A percentile compares a stretch with the other conserved stretches of the same genome.
Evolutionary conservation across 1,140 invertebrate species (phyloP).

Genomic region (Aphelenchoides besseyi): DNA sequence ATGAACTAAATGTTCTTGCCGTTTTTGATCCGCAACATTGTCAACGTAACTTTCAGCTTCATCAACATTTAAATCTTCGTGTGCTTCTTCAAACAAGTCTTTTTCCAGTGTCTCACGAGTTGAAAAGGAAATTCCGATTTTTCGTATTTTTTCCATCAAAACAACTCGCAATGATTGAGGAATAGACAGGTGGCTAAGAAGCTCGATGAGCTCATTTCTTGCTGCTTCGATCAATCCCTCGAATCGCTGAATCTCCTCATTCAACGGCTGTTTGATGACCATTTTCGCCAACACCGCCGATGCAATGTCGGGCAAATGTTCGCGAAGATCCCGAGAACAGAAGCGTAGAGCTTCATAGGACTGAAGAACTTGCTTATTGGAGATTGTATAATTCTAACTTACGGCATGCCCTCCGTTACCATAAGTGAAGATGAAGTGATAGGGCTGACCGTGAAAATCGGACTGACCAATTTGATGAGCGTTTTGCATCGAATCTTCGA

Average conservation of each 20-base stretch:
- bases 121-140: neutral
- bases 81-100: conserved; percentile 7
- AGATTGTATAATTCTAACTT: neutral
- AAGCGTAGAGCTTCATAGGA: neutral
- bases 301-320: neutral
- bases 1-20: neutral
- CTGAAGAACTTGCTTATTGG: neutral
- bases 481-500: neutral
- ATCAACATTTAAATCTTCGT: neutral
- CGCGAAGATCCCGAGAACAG: neutral
- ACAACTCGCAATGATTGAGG: neutral
- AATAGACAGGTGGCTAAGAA: neutral
- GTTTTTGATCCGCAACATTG: neutral
- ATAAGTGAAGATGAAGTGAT: neutral
- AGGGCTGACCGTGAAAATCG: neutral
- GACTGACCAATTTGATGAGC: neutral
- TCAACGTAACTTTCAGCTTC: neutral
- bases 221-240: conserved; percentile 4
- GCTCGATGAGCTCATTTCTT: neutral
- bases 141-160: neutral
- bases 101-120: conserved; percentile 2
- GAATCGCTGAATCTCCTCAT: neutral
- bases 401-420: neutral
- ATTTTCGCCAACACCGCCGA: neutral
- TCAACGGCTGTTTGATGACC: neutral